phyloP scores from a whole-genome alignment of 2,888 invertebrate species.

The Brachyptera risi region DNA sequence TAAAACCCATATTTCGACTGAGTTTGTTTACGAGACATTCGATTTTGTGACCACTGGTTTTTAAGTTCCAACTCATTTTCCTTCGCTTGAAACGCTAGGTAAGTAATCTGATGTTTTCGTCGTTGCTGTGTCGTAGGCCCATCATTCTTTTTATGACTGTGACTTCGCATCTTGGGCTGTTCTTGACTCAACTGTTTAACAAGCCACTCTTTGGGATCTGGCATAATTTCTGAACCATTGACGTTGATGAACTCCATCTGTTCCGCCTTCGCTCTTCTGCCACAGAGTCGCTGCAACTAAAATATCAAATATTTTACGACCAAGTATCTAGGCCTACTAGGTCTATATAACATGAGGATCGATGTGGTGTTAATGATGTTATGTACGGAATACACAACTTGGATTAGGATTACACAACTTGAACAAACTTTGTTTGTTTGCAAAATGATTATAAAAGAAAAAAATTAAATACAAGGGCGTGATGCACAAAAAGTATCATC shows the following conservation, averaged over 20 bases:
- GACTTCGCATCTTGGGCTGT: slow-evolving; percentile 50
- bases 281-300: slow-evolving; percentile 64
- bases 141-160: slow-evolving; percentile 41
- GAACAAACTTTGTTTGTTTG: no score
- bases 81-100: slow-evolving; percentile 90
- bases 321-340: no score
- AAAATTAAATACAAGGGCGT: no score
- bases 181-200: slow-evolving; percentile 74
- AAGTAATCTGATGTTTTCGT: slow-evolving; percentile 94
- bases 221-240: slow-evolving; percentile 72
- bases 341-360: no score
- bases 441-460: no score
- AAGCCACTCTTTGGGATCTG: slow-evolving; percentile 76
- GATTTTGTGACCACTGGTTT: slow-evolving; percentile 89
- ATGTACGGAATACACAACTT: no score
- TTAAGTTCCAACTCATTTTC: slow-evolving; percentile 90
- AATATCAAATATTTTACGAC: no score
- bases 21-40: slow-evolving; percentile 79
- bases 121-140: slow-evolving; percentile 66
- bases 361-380: no score
- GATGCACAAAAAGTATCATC: no score
- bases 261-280: slow-evolving; percentile 59
- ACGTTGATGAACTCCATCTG: slow-evolving; percentile 71
- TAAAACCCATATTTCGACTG: slow-evolving; percentile 95
- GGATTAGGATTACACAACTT: no score